Evolutionary conservation across 2,888 invertebrate species (phyloP), one percentile per base, ranked within the genome.

Genomic region (Druceiella hillmani): DNA sequence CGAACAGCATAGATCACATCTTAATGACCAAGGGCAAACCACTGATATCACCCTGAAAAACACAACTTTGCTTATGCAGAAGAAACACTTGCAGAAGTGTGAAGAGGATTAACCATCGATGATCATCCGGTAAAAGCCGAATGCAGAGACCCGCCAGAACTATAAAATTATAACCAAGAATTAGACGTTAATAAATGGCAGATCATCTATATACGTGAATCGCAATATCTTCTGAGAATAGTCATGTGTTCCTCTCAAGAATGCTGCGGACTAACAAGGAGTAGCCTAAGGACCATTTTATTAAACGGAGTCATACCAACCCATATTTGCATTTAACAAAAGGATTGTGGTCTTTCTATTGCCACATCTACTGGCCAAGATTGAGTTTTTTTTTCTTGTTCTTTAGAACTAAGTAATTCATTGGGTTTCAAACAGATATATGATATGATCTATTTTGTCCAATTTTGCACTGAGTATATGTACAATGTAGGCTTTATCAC

Each of bases 161-260:
- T n/a, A n/a, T n/a, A n/a, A n/a, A n/a, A 56, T 53, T 29, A 33
- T 31, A 10, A 6, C 7, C 22, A n/a, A n/a, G 22, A 20, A 20
- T 20, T 20, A 20, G 6, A 20, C 6, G n/a, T 20, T 20, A n/a
- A 20, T 20, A 20, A 20, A n/a, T 7, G 22, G 22, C 22, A 20
- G 6, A 20, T 6, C 22, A 20, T 20, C 29, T 14, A 29, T 29
- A 6, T 7, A 20, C 22, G 22, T 20, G 22, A 20, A 20, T 20
- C 22, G n/a, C 22, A 20, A 20, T 20, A 20, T 20, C 22, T 20
- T 20, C 6, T 20, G 22, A 6, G n/a, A 20, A 20, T 20, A 20
- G 22, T 20, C 22, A 7, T 7, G n/a, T 7, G 22, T 20, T 20
- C 22, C n/a, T 20, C 22, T 20, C 22, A 20, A n/a, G 22, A 20